phyloP scores from a whole-genome alignment of 2,888 invertebrate species.

The Heteromyza rotundicornis region DNA sequence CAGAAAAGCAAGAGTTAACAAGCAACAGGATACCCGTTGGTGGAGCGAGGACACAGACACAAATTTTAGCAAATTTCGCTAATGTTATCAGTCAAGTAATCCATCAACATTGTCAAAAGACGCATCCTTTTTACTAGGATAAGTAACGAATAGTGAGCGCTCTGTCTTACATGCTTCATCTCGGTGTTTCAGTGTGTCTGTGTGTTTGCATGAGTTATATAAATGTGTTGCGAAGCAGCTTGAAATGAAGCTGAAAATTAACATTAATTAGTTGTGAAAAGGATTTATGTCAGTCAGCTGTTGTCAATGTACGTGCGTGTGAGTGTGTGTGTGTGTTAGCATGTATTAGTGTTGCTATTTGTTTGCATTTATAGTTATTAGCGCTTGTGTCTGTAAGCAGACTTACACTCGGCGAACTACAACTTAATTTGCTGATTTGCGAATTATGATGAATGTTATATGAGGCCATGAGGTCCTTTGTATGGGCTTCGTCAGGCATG shows the following conservation, averaged over 20 bases:
- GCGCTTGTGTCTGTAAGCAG: no score
- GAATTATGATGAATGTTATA: no score
- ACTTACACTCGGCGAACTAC: no score
- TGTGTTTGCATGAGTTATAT: background rate
- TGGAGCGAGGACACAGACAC: background rate
- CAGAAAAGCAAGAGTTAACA: background rate
- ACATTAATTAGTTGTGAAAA: slow-evolving; percentile 31
- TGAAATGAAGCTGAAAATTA: slow-evolving; percentile 32
- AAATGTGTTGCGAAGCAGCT: slow-evolving; percentile 17
- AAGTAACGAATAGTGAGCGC: background rate
- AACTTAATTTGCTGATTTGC: no score
- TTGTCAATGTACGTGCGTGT: slow-evolving; percentile 27
- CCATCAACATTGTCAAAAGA: slow-evolving; percentile 14
- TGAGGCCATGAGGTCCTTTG: no score
- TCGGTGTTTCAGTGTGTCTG: background rate
- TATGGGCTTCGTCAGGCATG: no score
- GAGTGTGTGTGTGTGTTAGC: slow-evolving; percentile 12
- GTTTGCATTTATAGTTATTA: no score
- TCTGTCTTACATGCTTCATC: background rate
- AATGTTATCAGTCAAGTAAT: slow-evolving; percentile 7
- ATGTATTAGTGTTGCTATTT: slow-evolving; percentile 14
- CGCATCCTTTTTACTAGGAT: no score
- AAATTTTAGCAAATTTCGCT: background rate
- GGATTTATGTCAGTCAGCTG: slow-evolving; percentile 31
- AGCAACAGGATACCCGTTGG: background rate